phyloP scores from a whole-genome alignment of 2,888 invertebrate genomes.

The Rotaria macrura region DNA sequence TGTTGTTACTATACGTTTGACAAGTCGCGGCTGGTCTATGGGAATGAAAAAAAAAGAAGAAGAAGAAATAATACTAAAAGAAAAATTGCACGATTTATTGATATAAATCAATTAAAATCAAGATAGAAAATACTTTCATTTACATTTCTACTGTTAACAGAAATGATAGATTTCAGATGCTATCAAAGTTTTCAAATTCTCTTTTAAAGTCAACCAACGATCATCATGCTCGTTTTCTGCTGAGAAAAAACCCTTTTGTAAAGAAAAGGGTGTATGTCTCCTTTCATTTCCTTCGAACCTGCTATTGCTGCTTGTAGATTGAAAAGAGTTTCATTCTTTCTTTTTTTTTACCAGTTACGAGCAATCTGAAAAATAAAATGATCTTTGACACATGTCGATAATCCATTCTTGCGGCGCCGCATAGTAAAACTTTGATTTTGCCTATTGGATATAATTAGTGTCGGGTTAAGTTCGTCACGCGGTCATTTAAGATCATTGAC shows the following conservation, averaged over 20 bases:
- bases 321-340: no score
- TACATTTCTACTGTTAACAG: no score
- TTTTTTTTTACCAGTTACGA: background rate
- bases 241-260: no score
- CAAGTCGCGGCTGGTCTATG: background rate
- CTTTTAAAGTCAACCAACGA: no score
- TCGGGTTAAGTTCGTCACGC: background rate
- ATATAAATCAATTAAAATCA: background rate
- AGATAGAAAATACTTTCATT: background rate
- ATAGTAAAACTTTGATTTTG: background rate
- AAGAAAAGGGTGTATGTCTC: no score
- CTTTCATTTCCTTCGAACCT: no score
- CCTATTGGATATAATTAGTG: slow-evolving; percentile 7
- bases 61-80: background rate
- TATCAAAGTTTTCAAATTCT: no score
- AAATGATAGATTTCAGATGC: no score
- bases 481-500: background rate
- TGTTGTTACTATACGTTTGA: background rate
- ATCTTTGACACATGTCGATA: slow-evolving; percentile 12
- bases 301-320: no score
- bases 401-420: slow-evolving; percentile 4
- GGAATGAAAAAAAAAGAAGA: background rate
- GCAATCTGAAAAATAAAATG: background rate
- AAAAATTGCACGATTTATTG: background rate
- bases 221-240: no score